Conservation (phyloP, 2,888 invertebrate genomes). For the Acleris literana region DNA sequence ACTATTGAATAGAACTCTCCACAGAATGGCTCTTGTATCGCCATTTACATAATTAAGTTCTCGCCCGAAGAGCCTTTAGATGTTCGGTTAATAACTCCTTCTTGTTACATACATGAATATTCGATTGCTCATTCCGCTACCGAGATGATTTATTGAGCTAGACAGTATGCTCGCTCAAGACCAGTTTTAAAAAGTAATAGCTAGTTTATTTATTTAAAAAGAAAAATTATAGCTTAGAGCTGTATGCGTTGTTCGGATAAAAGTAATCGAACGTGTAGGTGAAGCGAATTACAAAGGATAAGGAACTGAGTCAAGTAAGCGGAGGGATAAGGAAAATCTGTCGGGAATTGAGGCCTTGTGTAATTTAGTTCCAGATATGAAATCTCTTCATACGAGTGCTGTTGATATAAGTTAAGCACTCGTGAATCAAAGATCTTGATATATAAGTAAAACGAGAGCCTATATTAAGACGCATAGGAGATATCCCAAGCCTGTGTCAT, state of each 20-base stretch:
- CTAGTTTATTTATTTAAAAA: slow-evolving; percentile 31
- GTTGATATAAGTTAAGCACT: background rate
- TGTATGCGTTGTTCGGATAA: slow-evolving; percentile 9
- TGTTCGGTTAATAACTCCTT: slow-evolving; percentile 55
- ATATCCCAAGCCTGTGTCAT: too few relatives aligned
- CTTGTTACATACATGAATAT: slow-evolving; percentile 65
- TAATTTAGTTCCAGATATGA: slow-evolving; percentile 52
- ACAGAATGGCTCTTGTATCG: slow-evolving; percentile 49
- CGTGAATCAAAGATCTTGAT: too few relatives aligned
- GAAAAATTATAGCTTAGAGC: slow-evolving; percentile 20
- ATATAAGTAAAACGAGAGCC: too few relatives aligned
- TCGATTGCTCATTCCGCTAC: slow-evolving; percentile 57
- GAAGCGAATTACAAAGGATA: slow-evolving; percentile 30
- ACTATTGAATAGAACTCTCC: slow-evolving; percentile 38
- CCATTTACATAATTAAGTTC: slow-evolving; percentile 67
- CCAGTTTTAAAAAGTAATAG: slow-evolving; percentile 32
- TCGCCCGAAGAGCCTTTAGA: slow-evolving; percentile 55
- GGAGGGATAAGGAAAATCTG: slow-evolving; percentile 30
- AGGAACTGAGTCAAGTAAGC: slow-evolving; percentile 9
- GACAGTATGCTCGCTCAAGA: slow-evolving; percentile 35
- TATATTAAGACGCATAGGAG: too few relatives aligned
- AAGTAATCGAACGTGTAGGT: slow-evolving; percentile 12
- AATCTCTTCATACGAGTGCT: background rate
- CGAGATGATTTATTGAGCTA: slow-evolving; percentile 51
- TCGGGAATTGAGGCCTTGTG: slow-evolving; percentile 11